A percentile compares a stretch with the other conserved stretches of the same genome.
These are phyloP conservation scores for Cariama cristata DNA, from an alignment of 2,113 vertebrate species.

Conservation along the genomic window DNA sequence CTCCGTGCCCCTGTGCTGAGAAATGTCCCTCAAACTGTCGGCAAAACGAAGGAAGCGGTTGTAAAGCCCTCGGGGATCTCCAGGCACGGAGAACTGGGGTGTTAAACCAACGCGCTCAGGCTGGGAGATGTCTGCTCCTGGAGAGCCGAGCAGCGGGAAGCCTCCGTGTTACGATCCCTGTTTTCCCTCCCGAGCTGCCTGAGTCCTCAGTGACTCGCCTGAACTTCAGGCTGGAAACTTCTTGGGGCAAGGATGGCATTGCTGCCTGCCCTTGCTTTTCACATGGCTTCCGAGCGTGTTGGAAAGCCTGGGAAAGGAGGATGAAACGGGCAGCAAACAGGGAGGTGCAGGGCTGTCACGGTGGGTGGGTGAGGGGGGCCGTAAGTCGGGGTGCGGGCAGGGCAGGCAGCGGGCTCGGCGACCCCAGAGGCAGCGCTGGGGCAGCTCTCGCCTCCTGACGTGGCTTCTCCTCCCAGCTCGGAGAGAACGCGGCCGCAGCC, in stretches of 20 bases:
- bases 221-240: conserved; percentile 30
- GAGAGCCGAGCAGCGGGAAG: not conserved
- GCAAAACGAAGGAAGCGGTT: not conserved
- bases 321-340: not conserved
- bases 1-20: not conserved
- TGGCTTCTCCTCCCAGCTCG: not conserved
- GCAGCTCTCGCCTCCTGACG: not conserved
- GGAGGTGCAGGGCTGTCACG: not conserved
- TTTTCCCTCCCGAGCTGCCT: not conserved
- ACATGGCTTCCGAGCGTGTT: not conserved
- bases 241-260: not conserved
- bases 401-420: not conserved
- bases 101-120: not conserved
- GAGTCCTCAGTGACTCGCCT: not conserved
- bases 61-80: not conserved
- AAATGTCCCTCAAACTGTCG: not conserved
- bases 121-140: not conserved
- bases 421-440: not conserved
- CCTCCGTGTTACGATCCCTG: not conserved
- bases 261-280: not conserved
- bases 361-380: not conserved
- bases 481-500: not conserved
- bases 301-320: not conserved
- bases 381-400: not conserved
- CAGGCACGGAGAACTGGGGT: not conserved